phyloP scores from a whole-genome alignment of 2,797 vertebrate genomes.

The Novumbra hubbsi region DNA sequence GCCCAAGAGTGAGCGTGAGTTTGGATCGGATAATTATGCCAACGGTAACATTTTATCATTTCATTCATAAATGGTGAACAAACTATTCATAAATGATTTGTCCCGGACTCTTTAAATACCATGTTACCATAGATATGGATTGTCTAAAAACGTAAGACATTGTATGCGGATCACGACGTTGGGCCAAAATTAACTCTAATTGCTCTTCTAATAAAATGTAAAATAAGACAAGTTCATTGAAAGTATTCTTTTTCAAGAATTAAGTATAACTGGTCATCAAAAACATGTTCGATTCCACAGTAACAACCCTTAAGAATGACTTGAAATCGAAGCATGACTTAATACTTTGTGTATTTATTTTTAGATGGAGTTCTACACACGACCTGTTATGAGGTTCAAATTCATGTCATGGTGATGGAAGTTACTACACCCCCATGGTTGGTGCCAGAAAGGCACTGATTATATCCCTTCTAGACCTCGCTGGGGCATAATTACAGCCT shows the following conservation, averaged over 20 bases:
- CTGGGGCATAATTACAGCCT: constrained; percentile 65
- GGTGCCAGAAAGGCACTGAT: constrained; percentile 65
- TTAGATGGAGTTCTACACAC: background rate
- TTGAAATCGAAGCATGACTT: background rate
- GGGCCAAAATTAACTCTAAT: background rate
- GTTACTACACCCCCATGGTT: constrained; percentile 40
- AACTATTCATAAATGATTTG: too few relatives aligned
- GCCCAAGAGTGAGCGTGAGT: too few relatives aligned
- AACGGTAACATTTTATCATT: too few relatives aligned
- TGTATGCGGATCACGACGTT: background rate
- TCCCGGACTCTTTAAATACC: too few relatives aligned
- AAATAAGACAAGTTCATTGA: background rate
- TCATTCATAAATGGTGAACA: too few relatives aligned
- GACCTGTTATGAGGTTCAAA: constrained; percentile 34
- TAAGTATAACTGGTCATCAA: background rate
- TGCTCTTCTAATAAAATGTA: background rate
- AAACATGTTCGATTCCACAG: background rate
- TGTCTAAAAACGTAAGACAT: constrained; percentile 4
- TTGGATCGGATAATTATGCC: too few relatives aligned
- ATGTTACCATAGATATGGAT: constrained; percentile 34
- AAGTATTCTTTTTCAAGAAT: background rate
- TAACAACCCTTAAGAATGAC: background rate
- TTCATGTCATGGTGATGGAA: constrained; percentile 43
- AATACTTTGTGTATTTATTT: constrained; percentile 5
- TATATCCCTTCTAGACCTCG: constrained; percentile 55